Conservation (phyloP, 2,797 vertebrate genomes). For the Mormyrops boulengeri region DNA sequence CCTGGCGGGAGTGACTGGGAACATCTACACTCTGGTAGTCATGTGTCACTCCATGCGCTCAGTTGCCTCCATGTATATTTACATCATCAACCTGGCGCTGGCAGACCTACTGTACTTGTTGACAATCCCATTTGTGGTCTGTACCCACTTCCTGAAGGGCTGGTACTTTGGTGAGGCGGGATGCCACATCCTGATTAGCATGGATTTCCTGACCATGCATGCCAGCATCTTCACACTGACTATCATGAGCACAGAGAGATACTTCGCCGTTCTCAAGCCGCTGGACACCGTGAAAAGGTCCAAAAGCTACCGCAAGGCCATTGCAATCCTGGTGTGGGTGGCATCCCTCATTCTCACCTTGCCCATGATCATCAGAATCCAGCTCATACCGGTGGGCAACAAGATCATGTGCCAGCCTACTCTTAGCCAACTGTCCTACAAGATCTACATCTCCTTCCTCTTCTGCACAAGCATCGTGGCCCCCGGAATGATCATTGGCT, state of each 20-base stretch:
- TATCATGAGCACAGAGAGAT: slow-evolving; percentile 86
- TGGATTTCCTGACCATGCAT: slow-evolving; percentile 90
- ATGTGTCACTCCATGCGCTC: slow-evolving; percentile 84
- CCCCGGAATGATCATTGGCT: slow-evolving; percentile 81
- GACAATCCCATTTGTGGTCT: slow-evolving; percentile 85
- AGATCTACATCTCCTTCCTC: slow-evolving; percentile 77
- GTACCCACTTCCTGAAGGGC: slow-evolving; percentile 78
- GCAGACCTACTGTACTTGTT: slow-evolving; percentile 84
- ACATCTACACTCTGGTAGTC: slow-evolving; percentile 84
- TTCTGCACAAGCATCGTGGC: slow-evolving; percentile 87
- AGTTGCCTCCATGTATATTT: slow-evolving; percentile 87
- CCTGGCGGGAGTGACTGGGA: slow-evolving; percentile 75
- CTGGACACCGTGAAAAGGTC: slow-evolving; percentile 83
- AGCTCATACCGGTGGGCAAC: slow-evolving; percentile 64
- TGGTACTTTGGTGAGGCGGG: slow-evolving; percentile 84
- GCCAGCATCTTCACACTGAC: slow-evolving; percentile 89
- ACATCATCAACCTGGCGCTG: slow-evolving; percentile 83
- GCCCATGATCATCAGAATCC: slow-evolving; percentile 80
- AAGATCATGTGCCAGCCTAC: slow-evolving; percentile 77
- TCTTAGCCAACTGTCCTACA: slow-evolving; percentile 71
- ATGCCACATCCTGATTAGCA: slow-evolving; percentile 78
- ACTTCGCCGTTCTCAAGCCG: slow-evolving; percentile 82
- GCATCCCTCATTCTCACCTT: slow-evolving; percentile 77
- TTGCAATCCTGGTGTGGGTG: slow-evolving; percentile 74
- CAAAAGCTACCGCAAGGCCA: slow-evolving; percentile 83